These are phyloP conservation scores for Seira sanloemensis DNA, from an alignment of 2,888 invertebrate genomes.

Conservation along the genomic window DNA sequence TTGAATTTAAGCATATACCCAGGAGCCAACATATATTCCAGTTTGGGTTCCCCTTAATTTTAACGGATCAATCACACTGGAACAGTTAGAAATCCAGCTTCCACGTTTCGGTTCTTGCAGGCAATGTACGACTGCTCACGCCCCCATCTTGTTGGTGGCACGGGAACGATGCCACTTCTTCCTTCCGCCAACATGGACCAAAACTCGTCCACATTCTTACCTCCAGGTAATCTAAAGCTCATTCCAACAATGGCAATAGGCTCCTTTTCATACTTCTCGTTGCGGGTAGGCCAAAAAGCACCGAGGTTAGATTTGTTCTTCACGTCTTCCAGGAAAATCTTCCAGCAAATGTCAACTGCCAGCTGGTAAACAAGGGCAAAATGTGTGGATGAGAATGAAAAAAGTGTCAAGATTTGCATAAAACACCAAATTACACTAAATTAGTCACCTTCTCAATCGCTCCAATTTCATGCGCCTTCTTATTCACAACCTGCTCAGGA, in stretches of 20 bases:
- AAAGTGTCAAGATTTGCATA: not conserved
- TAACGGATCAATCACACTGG: constrained; percentile 32
- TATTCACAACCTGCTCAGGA: not conserved
- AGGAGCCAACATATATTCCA: constrained; percentile 41
- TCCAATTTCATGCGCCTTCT: not conserved
- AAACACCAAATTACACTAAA: not conserved
- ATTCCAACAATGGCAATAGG: constrained; percentile 42
- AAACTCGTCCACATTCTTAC: constrained; percentile 35
- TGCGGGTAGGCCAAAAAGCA: not conserved
- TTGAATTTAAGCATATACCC: constrained; percentile 13
- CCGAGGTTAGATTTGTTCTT: not conserved
- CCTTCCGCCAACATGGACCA: constrained; percentile 38
- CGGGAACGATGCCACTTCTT: not conserved
- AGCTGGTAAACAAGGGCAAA: not conserved
- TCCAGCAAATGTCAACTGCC: not conserved
- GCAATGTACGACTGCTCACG: not conserved
- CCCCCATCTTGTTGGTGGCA: constrained; percentile 9
- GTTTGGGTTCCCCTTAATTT: constrained; percentile 19
- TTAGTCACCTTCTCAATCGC: not conserved
- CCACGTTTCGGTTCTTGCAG: constrained; percentile 1
- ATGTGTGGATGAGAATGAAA: no score
- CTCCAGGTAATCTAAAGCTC: constrained; percentile 30
- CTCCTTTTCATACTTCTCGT: not conserved
- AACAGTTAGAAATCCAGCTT: constrained; percentile 22
- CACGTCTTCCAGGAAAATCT: not conserved